Conservation (phyloP, 1,140 invertebrate species). For the Pectinophora gossypiella region DNA sequence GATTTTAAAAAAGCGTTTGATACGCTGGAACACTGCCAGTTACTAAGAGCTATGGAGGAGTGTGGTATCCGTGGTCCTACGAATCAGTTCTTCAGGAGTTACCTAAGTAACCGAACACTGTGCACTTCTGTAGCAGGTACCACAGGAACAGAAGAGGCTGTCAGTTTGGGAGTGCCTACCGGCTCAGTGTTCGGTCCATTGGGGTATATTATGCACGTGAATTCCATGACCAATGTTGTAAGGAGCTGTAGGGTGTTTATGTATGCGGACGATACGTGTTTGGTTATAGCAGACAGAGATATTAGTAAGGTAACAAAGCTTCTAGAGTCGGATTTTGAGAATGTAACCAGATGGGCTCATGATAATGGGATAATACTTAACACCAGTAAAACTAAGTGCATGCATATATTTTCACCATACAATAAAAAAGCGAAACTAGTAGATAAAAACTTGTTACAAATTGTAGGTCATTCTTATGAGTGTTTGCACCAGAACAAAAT, state of each 20-base stretch:
- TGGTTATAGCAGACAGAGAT: background rate
- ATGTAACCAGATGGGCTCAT: no score
- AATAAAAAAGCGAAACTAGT: background rate
- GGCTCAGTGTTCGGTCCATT: background rate
- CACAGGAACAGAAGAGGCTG: no score
- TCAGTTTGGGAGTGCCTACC: background rate
- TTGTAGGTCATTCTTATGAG: slow-evolving; percentile 1
- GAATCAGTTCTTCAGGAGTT: background rate
- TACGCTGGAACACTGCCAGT: background rate
- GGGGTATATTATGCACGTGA: background rate
- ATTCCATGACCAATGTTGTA: background rate
- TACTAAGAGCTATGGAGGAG: background rate
- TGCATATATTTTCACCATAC: slow-evolving; percentile 2
- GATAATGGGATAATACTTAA: background rate
- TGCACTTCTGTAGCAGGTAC: background rate
- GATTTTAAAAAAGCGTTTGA: slow-evolving; percentile 3
- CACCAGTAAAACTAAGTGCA: background rate
- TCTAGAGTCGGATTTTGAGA: background rate
- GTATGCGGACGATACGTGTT: background rate
- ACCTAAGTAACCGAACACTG: background rate
- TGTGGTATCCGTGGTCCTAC: background rate
- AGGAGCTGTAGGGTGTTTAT: background rate
- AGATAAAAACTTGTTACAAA: background rate
- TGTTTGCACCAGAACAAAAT: background rate
- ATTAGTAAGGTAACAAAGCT: background rate